Evolutionary conservation across 2,888 invertebrate genomes (phyloP).

Genomic region (Ceratothoa steindachneri): DNA sequence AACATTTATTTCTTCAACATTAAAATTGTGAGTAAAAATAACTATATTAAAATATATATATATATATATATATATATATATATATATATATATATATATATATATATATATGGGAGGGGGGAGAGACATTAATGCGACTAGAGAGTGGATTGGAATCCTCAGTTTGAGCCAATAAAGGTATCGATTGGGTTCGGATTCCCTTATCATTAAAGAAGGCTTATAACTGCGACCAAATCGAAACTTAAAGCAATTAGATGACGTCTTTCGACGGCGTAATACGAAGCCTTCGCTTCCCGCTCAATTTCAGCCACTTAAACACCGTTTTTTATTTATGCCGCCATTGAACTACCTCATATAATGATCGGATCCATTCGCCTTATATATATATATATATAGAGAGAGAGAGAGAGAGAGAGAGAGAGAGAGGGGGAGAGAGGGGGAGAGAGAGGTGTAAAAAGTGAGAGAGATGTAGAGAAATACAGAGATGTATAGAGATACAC

Average conservation of each 20-base stretch:
- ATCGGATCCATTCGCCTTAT: too few species aligned
- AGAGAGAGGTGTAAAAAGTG: too few species aligned
- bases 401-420: too few species aligned
- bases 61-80: background rate
- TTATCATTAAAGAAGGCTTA: conserved; percentile 8
- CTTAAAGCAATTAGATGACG: background rate
- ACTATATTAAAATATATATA: background rate
- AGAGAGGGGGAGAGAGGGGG: conserved; percentile 18
- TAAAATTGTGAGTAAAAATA: too few species aligned
- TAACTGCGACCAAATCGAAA: background rate
- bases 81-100: conserved; percentile 12
- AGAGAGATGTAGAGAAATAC: conserved; percentile 17
- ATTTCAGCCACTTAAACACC: too few species aligned
- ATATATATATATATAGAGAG: too few species aligned
- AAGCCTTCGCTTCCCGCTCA: too few species aligned
- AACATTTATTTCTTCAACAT: too few species aligned
- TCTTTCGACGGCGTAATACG: background rate
- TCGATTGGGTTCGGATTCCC: background rate
- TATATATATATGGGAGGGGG: too few species aligned
- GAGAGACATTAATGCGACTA: too few species aligned
- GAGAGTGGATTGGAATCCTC: background rate
- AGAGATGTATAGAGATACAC: background rate
- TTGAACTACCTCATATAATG: too few species aligned
- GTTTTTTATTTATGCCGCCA: too few species aligned
- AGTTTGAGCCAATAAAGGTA: background rate